A percentile compares a stretch with the other conserved stretches of the same genome.
phyloP scores from a whole-genome alignment of 1,140 invertebrate species.

The Episyrphus balteatus region DNA sequence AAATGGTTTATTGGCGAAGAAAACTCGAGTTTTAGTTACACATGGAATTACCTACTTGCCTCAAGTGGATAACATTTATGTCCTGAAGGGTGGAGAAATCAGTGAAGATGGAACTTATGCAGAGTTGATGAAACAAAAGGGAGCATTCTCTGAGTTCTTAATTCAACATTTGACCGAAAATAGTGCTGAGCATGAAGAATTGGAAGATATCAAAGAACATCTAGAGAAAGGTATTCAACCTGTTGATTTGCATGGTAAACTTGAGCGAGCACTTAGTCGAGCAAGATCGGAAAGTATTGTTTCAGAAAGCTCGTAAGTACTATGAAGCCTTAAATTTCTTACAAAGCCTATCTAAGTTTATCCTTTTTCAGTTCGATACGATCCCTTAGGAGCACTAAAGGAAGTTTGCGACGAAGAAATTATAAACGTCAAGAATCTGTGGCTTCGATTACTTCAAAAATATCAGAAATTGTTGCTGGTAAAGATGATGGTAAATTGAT shows the following conservation, averaged over 20 bases:
- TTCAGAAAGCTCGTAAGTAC: too few relatives aligned
- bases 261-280: conserved; percentile 44
- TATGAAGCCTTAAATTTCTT: too few relatives aligned
- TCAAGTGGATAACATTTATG: conserved; percentile 77
- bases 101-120: conserved; percentile 77
- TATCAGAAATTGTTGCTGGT: conserved; percentile 38
- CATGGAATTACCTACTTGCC: conserved; percentile 83
- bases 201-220: conserved; percentile 63
- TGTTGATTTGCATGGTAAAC: conserved; percentile 50
- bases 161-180: conserved; percentile 69
- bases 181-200: conserved; percentile 45
- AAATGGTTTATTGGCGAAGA: conserved; percentile 63
- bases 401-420: conserved; percentile 30
- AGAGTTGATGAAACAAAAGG: conserved; percentile 67
- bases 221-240: conserved; percentile 53
- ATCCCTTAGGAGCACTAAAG: conserved; percentile 18
- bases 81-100: conserved; percentile 71
- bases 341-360: too few relatives aligned
- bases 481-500: conserved; percentile 61
- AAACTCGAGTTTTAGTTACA: conserved; percentile 80
- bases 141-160: conserved; percentile 71
- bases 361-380: conserved; percentile 19
- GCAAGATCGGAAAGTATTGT: conserved; percentile 24
- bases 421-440: conserved; percentile 27
- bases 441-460: conserved; percentile 21